phyloP scores from a whole-genome alignment of 2,797 vertebrate species.

The Hemitrygon akajei region DNA sequence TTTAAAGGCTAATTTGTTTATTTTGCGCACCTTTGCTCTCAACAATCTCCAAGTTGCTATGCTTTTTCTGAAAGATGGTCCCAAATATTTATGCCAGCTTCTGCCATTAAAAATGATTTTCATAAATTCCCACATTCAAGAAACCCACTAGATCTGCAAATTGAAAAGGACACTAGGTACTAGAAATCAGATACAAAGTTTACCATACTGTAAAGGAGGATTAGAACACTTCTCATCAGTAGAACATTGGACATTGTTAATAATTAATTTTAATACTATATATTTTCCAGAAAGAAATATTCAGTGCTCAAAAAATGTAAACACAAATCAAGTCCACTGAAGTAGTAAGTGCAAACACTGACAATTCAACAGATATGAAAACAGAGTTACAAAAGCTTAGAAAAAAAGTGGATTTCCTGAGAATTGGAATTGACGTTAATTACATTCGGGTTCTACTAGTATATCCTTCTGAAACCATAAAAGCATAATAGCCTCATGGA shows the following conservation, averaged over 20 bases:
- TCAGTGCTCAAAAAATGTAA: slow-evolving; percentile 26
- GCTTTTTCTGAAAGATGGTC: neutral
- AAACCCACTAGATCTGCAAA: neutral
- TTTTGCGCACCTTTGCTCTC: neutral
- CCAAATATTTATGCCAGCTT: neutral
- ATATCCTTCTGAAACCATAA: neutral
- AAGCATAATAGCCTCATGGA: neutral
- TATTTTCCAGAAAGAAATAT: slow-evolving; percentile 15
- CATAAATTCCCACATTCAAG: slow-evolving; percentile 16
- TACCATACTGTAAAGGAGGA: neutral
- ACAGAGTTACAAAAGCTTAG: neutral
- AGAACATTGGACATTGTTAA: neutral
- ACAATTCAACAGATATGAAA: neutral
- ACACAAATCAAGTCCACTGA: slow-evolving; percentile 1
- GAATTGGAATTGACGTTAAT: slow-evolving; percentile 1
- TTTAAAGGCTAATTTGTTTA: neutral
- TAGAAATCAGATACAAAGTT: neutral
- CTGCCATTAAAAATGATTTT: neutral
- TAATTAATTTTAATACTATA: neutral
- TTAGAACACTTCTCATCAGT: slow-evolving; percentile 1
- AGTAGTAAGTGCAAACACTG: neutral
- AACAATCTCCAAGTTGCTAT: neutral
- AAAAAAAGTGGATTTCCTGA: slow-evolving; percentile 26
- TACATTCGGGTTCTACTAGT: neutral
- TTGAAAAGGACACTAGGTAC: neutral